phyloP scores from a whole-genome alignment of 1,140 invertebrate genomes.

The Bemisia tabaci region DNA sequence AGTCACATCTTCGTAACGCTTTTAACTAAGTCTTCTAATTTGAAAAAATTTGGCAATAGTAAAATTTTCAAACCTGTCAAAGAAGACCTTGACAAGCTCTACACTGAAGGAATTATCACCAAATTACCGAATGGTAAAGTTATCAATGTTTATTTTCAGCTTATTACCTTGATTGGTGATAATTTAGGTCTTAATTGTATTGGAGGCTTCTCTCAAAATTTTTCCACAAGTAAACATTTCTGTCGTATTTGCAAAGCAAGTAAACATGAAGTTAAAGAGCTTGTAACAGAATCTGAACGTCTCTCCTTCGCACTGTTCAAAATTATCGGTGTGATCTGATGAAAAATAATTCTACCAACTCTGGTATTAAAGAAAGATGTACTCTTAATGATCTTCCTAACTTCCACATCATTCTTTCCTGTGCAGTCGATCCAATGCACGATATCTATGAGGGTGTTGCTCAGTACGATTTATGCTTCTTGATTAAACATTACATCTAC shows the following conservation, averaged over 20 bases:
- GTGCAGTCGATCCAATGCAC: neutral
- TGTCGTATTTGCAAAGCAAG: neutral
- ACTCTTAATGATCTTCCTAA: neutral
- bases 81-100: too few relatives aligned
- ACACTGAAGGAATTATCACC: too few relatives aligned
- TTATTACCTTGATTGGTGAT: too few relatives aligned
- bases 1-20: too few relatives aligned
- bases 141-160: too few relatives aligned
- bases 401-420: neutral
- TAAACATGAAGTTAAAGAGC: neutral
- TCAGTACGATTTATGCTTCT: neutral
- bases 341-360: neutral
- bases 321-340: neutral
- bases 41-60: too few relatives aligned
- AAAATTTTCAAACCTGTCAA: too few relatives aligned
- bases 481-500: neutral
- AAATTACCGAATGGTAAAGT: too few relatives aligned
- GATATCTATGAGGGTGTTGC: neutral
- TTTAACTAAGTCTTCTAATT: too few relatives aligned
- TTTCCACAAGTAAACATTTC: neutral
- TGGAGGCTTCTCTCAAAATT: neutral
- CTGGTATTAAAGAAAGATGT: neutral
- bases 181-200: neutral
- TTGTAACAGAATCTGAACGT: too few relatives aligned
- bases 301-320: neutral